These are phyloP conservation scores for Mythimna impura DNA, from an alignment of 2,888 invertebrate genomes.

Conservation along the genomic window DNA sequence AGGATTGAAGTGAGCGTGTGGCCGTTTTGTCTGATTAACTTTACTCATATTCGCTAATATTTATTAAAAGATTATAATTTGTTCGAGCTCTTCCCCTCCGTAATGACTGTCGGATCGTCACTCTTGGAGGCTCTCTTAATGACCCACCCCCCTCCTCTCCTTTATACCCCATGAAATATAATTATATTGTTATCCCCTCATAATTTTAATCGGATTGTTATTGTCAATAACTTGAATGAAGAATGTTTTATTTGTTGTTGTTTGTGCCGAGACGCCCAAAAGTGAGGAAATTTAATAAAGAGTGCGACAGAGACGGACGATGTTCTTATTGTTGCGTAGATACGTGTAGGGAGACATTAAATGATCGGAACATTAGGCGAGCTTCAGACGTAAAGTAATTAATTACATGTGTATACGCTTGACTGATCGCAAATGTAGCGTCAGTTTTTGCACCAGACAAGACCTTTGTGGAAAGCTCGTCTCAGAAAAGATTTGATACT, in stretches of 20 bases:
- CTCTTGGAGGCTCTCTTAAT: slow-evolving; percentile 7
- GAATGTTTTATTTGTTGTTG: slow-evolving; percentile 46
- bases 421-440: slow-evolving; percentile 17
- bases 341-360: slow-evolving; percentile 4
- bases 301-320: not conserved
- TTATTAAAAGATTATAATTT: not conserved
- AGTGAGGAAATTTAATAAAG: slow-evolving; percentile 1
- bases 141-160: not conserved
- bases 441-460: slow-evolving; percentile 1
- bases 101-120: not conserved
- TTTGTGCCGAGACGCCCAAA: slow-evolving; percentile 20
- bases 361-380: slow-evolving; percentile 7
- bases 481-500: not conserved
- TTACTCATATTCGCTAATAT: not conserved
- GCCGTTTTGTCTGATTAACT: not conserved
- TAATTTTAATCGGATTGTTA: slow-evolving; percentile 27
- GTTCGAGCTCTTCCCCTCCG: slow-evolving; percentile 1
- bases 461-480: not conserved
- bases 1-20: not conserved
- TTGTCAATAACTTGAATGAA: slow-evolving; percentile 39
- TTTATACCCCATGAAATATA: slow-evolving; percentile 23
- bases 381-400: slow-evolving; percentile 14
- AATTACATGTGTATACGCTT: slow-evolving; percentile 26
- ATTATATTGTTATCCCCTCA: slow-evolving; percentile 15
- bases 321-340: not conserved